Evolutionary conservation across 2,797 vertebrate species (phyloP).

Genomic region (Tympanoctomys barrerae): DNA sequence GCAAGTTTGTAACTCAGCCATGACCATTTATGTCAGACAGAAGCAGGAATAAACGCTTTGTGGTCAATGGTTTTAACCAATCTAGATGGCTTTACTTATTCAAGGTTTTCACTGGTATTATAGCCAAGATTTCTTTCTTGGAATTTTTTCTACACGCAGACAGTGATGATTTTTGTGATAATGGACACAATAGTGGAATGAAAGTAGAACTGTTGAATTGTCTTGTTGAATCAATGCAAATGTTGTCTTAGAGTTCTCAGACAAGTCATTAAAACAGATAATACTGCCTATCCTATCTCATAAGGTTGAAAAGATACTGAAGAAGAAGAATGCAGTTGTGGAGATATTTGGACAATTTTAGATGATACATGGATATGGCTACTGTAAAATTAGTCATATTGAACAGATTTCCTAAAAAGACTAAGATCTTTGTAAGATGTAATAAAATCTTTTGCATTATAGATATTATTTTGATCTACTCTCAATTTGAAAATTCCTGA

Average conservation of each 20-base stretch:
- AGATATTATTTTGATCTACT: background rate
- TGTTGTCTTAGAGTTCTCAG: constrained; percentile 33
- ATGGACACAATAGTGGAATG: background rate
- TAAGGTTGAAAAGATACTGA: background rate
- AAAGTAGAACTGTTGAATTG: background rate
- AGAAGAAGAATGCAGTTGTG: background rate
- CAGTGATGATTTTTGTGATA: background rate
- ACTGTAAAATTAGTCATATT: constrained; percentile 31
- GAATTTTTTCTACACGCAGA: background rate
- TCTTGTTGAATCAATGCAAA: background rate
- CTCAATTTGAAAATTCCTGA: constrained; percentile 47
- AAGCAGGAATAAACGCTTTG: background rate
- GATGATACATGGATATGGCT: background rate
- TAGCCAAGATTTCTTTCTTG: constrained; percentile 43
- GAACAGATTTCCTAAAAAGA: background rate
- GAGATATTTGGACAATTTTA: background rate
- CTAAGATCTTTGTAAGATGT: background rate
- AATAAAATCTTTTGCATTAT: background rate
- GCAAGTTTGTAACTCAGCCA: constrained; percentile 48
- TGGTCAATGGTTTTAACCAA: constrained; percentile 70
- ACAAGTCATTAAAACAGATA: constrained; percentile 36
- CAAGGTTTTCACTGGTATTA: constrained; percentile 51
- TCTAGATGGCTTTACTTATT: constrained; percentile 49
- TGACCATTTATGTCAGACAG: constrained; percentile 48
- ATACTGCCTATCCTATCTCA: background rate